Evolutionary conservation across 2,888 invertebrate species (phyloP).

Genomic region (Mamestra brassicae): DNA sequence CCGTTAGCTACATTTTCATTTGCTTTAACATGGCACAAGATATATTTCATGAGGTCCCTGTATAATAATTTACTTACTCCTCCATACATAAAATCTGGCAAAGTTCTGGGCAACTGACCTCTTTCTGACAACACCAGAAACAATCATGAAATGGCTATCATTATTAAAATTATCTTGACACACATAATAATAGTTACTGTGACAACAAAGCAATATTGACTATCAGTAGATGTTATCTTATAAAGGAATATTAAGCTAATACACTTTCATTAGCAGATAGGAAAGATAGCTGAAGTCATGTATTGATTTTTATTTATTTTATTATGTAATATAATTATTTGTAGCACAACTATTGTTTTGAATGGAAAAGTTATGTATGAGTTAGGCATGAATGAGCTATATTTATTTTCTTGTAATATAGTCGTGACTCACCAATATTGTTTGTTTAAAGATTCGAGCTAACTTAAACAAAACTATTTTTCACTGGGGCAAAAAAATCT

Average conservation of each 20-base stretch:
- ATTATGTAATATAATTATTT: background rate
- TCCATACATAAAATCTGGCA: background rate
- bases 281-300: slow-evolving; percentile 11
- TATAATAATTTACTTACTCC: too few relatives aligned
- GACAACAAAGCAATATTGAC: background rate
- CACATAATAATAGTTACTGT: slow-evolving; percentile 6
- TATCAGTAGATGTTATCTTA: slow-evolving; percentile 36
- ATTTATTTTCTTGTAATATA: background rate
- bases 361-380: background rate
- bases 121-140: background rate
- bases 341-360: background rate
- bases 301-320: slow-evolving; percentile 20
- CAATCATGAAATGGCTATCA: background rate
- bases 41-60: too few relatives aligned
- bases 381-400: background rate
- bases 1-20: too few relatives aligned
- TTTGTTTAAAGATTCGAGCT: too few relatives aligned
- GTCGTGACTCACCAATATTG: too few relatives aligned
- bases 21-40: too few relatives aligned
- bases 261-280: slow-evolving; percentile 17
- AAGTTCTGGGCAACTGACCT: background rate
- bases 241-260: background rate
- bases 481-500: too few relatives aligned
- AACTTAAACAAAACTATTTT: too few relatives aligned
- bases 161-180: background rate